Conservation (phyloP, 2,797 vertebrate species). For the Tenualosa thibaudeaui region DNA sequence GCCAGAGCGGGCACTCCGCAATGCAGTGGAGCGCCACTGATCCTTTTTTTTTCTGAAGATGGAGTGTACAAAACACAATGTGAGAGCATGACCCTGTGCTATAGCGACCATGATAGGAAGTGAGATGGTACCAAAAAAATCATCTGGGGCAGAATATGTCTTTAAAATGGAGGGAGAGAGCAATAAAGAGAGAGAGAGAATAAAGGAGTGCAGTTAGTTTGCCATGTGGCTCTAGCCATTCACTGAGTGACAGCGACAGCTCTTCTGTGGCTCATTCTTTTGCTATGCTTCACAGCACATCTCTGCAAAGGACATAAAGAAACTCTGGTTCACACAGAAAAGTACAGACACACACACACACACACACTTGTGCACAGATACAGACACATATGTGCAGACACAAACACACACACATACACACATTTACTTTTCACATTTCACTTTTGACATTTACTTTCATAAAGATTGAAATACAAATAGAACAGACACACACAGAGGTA, state of each 20-base stretch:
- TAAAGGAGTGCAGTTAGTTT: not conserved
- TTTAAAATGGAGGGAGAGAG: too few relatives aligned
- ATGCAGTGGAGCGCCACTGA: not conserved
- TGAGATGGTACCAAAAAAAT: not conserved
- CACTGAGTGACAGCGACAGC: slow-evolving; percentile 47
- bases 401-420: not conserved
- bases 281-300: slow-evolving; percentile 42
- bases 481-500: not conserved
- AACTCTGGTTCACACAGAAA: not conserved
- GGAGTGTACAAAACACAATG: not conserved
- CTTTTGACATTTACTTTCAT: too few relatives aligned
- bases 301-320: not conserved
- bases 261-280: slow-evolving; percentile 57
- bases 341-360: not conserved
- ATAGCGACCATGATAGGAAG: not conserved
- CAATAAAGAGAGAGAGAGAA: not conserved
- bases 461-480: not conserved
- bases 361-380: not conserved
- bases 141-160: not conserved
- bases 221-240: slow-evolving; percentile 49
- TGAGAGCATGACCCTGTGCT: not conserved
- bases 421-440: not conserved
- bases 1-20: not conserved
- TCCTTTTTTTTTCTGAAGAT: not conserved
- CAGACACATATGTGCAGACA: not conserved